These are phyloP conservation scores for Chelonus insularis DNA, from an alignment of 1,140 invertebrate genomes.

Conservation along the genomic window DNA sequence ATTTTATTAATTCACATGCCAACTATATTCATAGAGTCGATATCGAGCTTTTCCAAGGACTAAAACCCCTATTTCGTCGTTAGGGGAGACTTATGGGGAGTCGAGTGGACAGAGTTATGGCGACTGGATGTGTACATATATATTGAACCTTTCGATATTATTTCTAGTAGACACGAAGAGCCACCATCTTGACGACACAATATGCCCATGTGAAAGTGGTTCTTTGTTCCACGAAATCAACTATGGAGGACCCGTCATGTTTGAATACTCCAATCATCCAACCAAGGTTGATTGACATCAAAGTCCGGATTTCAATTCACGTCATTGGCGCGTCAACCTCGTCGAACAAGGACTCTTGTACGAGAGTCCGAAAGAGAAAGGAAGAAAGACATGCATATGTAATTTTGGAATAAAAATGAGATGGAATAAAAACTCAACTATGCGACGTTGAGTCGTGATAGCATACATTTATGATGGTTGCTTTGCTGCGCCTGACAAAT, in stretches of 20 bases:
- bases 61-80: neutral
- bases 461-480: conserved; percentile 43
- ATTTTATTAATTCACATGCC: conserved; percentile 28
- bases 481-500: conserved; percentile 41
- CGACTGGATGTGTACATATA: neutral
- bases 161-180: too few species aligned
- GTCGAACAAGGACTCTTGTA: conserved; percentile 11
- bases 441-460: neutral
- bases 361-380: conserved; percentile 12
- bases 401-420: neutral
- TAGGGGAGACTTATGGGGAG: neutral
- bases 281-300: conserved; percentile 19
- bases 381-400: neutral
- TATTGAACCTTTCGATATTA: too few species aligned
- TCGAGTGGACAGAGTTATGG: neutral
- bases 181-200: too few species aligned
- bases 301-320: conserved; percentile 24
- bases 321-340: conserved; percentile 24
- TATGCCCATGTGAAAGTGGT: neutral
- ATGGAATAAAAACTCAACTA: neutral
- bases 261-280: neutral
- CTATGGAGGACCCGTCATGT: neutral
- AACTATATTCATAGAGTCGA: neutral
- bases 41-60: conserved; percentile 13
- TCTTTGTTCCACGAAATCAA: neutral